Base-by-base conservation (phyloP, 2,888 invertebrate genomes). In the Sialis fuliginosa region DNA sequence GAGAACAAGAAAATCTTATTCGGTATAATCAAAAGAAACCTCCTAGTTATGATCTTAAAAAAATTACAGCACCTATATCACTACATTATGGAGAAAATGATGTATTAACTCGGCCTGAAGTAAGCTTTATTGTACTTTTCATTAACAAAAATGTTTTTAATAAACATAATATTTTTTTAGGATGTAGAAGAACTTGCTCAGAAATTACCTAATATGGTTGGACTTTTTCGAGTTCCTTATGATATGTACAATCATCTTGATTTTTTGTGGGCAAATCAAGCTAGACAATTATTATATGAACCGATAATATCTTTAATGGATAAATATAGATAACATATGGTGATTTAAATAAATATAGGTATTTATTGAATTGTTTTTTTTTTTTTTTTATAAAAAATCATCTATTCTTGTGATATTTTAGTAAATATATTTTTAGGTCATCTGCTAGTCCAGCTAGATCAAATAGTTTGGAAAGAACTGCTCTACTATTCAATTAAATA, bases 241-340 rank as follows among this genome's bases (percentile, higher is more conserved):
- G 30, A 31, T 9, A 34, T 7, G 30, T 47, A 42, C 30, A 47
- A 47, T 22, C 47, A 47, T 32, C 5, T 42, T n/a, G 47, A 47
- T 8, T 47, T 47, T 35, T 12, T 79, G 52, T 80, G 77, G 74
- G 81, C 73, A 9, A 72, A 71, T 9, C 69, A 79, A 57, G 75
- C 73, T 1, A 70, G 67, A 47, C 63, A 65, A 4, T 57, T 80
- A 48, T 57, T 83, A 1, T 81, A 76, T 55, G 63, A 75, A 47
- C 67, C 70, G 51, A 61, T 78, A 34, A 60, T 77, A 12, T 65
- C 66, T 48, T 62, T 75, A 30, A 72, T 81, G 60, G 65, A 64
- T 49, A 62, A 63, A 54, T 60, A 58, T 50, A 54, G 51, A 48
- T 54, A 50, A 48, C 10, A n/a, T 45, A 13, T 6, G 13, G 10